phyloP scores from a whole-genome alignment of 2,113 vertebrate species.

The Eptatretus burgeri region DNA sequence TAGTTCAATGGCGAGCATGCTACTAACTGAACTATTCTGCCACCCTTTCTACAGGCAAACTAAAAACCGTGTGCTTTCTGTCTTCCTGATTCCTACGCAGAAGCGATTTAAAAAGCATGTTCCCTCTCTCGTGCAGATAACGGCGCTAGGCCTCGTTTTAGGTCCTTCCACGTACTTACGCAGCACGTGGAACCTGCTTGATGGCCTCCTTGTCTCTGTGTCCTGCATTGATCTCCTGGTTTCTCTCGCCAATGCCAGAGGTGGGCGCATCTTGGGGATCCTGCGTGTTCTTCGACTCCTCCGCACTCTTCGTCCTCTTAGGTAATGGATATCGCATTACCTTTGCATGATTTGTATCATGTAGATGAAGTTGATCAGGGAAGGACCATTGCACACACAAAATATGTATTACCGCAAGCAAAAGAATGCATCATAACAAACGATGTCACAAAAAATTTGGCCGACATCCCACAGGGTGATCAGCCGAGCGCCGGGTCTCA shows the following conservation, averaged over 20 bases:
- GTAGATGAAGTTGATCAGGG: no score
- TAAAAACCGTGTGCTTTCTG: no score
- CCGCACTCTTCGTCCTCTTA: slow-evolving; percentile 64
- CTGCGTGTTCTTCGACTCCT: slow-evolving; percentile 59
- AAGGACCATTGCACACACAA: no score
- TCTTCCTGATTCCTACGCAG: no score
- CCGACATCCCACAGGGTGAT: slow-evolving; percentile 27
- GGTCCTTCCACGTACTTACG: slow-evolving; percentile 68
- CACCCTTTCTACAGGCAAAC: no score
- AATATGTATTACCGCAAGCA: no score
- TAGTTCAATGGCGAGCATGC: no score
- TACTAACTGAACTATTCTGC: no score
- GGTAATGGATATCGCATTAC: slow-evolving; percentile 21
- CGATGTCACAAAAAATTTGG: no score
- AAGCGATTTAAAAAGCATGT: no score
- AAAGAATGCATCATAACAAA: no score
- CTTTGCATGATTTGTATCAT: no score
- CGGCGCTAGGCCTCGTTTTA: slow-evolving; percentile 66
- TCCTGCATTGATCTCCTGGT: slow-evolving; percentile 92
- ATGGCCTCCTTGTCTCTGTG: slow-evolving; percentile 83
- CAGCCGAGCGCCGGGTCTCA: slow-evolving; percentile 71
- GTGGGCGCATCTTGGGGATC: slow-evolving; percentile 80
- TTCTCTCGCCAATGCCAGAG: slow-evolving; percentile 58
- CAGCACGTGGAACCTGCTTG: slow-evolving; percentile 87
- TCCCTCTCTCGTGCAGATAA: slow-evolving; percentile 25